Evolutionary conservation across 2,797 vertebrate genomes (phyloP), one percentile per base, ranked within the genome.

Genomic region (Vultur gryphus): DNA sequence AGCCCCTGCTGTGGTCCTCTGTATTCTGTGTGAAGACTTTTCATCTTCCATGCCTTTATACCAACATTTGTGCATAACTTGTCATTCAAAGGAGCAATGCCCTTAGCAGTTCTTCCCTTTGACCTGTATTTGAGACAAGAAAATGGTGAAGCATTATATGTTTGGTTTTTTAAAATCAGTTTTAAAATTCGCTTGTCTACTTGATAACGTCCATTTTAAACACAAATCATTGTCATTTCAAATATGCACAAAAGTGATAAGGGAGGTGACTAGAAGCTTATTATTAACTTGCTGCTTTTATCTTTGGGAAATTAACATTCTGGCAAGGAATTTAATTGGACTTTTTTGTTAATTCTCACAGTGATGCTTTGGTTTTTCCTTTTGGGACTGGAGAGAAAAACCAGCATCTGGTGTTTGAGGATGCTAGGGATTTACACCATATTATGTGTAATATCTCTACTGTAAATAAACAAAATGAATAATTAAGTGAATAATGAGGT

Each of bases 391-490:
- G 54, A 77, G 83, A 98, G 94, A 95, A 97, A 97, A 98, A 95
- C 87, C 97, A 96, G 97, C 98, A 98, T 97, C 98, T 98, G 98
- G 96, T 97, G 95, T 97, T 97, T 97, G 93, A 98, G 95, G 94
- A 98, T 98, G 97, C 96, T 97, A 87, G 98, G 97, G 98, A 98
- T 97, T 98, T 98, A 95, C 90, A 97, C 96, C 96, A 96, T 97
- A 97, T 97, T 97, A 96, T 97, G 94, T 97, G 93, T 97, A 97
- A 97, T 98, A 97, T 95, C 95, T 97, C 94, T 95, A 97, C 98
- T 97, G 97, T 98, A 98, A 98, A 98, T 98, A 98, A 98, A 98
- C 97, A 97, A 97, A 97, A 97, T 97, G 84, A 98, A 97, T 98
- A 98, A 98, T 98, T 97, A 98, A 97, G 95, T 97, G 95, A 97